These are phyloP conservation scores for Rhadina sibilatrix DNA, from an alignment of 2,113 vertebrate genomes.

Conservation along the genomic window DNA sequence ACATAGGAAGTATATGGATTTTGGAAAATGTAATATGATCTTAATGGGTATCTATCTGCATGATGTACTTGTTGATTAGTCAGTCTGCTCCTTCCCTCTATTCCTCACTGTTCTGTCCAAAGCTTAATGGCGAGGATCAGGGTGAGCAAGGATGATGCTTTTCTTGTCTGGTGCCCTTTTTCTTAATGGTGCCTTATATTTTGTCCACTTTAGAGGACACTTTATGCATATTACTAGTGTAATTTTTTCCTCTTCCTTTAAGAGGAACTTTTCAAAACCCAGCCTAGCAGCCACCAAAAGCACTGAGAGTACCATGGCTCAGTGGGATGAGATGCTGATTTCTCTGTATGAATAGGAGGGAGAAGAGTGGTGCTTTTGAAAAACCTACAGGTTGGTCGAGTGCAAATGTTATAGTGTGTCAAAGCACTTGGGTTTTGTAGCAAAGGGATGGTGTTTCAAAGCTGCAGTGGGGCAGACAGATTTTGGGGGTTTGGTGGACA, in stretches of 20 bases:
- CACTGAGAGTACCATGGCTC: background rate
- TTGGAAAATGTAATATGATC: background rate
- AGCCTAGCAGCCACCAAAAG: background rate
- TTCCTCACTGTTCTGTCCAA: constrained; percentile 20
- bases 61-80: background rate
- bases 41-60: constrained; percentile 22
- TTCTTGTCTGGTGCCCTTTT: constrained; percentile 6
- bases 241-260: background rate
- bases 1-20: background rate
- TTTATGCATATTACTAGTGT: background rate
- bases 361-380: background rate
- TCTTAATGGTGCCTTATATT: background rate
- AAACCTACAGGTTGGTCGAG: background rate
- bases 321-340: background rate
- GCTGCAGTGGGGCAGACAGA: background rate
- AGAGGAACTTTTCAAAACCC: background rate
- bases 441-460: background rate
- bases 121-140: background rate
- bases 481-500: background rate
- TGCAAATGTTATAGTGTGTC: background rate
- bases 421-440: background rate
- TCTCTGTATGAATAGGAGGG: background rate
- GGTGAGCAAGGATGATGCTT: background rate
- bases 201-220: background rate
- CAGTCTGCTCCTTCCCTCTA: background rate